Conservation (phyloP, 2,113 vertebrate species). For the Morone saxatilis region DNA sequence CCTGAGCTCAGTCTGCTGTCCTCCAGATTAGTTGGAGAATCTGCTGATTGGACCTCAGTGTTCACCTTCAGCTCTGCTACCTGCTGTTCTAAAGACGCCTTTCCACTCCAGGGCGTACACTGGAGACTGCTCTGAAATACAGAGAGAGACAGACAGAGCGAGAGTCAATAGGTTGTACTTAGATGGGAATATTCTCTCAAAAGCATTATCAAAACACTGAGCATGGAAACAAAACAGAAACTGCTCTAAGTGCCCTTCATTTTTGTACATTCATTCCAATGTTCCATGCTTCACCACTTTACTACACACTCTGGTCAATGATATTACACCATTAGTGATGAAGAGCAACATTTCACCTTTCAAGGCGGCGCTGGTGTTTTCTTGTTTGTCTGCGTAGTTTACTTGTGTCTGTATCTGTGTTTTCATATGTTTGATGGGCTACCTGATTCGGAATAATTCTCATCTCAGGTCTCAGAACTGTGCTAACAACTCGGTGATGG, state of each 20-base stretch:
- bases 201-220: no score
- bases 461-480: no score
- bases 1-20: constrained; percentile 80
- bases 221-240: neutral
- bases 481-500: no score
- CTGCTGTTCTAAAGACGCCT: constrained; percentile 87
- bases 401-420: no score
- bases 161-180: constrained; percentile 2
- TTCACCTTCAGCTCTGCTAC: constrained; percentile 86
- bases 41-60: constrained; percentile 61
- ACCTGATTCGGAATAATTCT: no score
- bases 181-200: neutral
- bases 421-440: no score
- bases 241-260: neutral
- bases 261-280: neutral
- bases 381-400: no score
- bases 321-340: neutral
- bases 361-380: neutral
- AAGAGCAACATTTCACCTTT: constrained; percentile 4
- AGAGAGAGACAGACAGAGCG: neutral
- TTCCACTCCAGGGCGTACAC: constrained; percentile 69
- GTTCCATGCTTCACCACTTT: neutral
- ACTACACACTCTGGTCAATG: neutral
- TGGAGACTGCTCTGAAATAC: constrained; percentile 68
- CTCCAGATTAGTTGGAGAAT: constrained; percentile 37